Evolutionary conservation across 2,797 vertebrate genomes (phyloP).

Genomic region (Hemibagrus guttatus): DNA sequence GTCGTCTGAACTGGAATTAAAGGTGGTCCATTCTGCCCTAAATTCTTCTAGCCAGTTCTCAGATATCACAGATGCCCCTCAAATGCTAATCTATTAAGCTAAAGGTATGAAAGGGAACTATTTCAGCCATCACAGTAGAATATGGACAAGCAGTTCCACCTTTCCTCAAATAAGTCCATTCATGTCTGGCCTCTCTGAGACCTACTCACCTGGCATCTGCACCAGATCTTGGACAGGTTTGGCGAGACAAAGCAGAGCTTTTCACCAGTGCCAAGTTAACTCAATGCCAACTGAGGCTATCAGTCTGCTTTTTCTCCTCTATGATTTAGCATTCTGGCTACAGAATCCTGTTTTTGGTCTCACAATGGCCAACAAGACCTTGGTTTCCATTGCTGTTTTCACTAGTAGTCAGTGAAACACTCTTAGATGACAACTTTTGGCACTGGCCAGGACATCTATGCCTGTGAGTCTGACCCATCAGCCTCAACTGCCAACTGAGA

Average conservation of each 20-base stretch:
- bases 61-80: background rate
- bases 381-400: background rate
- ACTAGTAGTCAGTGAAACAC: background rate
- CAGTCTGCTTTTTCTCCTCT: background rate
- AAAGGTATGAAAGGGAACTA: background rate
- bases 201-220: background rate
- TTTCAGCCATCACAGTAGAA: background rate
- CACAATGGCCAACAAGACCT: background rate
- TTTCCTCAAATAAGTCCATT: background rate
- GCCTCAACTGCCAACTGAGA: background rate
- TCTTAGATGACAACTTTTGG: background rate
- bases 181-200: background rate
- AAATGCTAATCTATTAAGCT: background rate
- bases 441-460: background rate
- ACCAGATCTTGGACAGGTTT: background rate
- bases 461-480: background rate
- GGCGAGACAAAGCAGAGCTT: background rate
- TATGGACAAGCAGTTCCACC: background rate
- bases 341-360: background rate
- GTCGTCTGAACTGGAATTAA: background rate
- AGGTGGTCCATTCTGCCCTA: background rate
- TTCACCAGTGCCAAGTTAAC: background rate
- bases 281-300: background rate
- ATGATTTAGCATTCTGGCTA: background rate
- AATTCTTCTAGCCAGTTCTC: background rate